Conservation (phyloP, 2,888 invertebrate species). For the Drosophila mercatorum region DNA sequence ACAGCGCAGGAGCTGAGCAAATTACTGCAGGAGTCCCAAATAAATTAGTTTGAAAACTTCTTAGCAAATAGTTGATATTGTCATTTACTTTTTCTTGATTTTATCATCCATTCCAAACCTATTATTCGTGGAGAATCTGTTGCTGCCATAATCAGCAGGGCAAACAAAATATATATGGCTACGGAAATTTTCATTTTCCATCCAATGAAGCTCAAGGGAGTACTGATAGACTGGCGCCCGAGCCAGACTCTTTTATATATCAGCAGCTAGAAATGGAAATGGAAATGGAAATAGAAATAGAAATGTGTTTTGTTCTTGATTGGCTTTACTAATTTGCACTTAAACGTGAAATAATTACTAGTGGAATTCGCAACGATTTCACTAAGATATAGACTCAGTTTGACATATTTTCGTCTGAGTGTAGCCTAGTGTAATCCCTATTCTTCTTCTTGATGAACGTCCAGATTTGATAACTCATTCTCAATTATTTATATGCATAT, state of each 20-base stretch:
- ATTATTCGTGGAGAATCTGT: background rate
- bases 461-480: too few relatives aligned
- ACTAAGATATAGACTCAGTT: too few relatives aligned
- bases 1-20: constrained; percentile 12
- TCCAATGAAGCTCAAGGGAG: background rate
- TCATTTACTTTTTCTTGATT: background rate
- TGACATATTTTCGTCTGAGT: too few relatives aligned
- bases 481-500: too few relatives aligned
- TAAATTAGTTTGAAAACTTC: background rate
- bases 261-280: background rate
- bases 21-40: constrained; percentile 19
- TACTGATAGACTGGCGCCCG: background rate
- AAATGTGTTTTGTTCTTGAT: background rate
- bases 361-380: background rate
- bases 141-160: background rate
- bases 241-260: background rate
- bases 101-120: background rate
- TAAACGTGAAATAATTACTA: background rate
- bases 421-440: too few relatives aligned
- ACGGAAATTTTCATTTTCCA: background rate
- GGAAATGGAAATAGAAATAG: background rate
- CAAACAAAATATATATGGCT: background rate
- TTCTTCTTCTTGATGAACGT: too few relatives aligned
- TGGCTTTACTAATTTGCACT: background rate
- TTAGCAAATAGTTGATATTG: background rate